phyloP scores from a whole-genome alignment of 2,113 vertebrate genomes.

The Istiophorus platypterus region DNA sequence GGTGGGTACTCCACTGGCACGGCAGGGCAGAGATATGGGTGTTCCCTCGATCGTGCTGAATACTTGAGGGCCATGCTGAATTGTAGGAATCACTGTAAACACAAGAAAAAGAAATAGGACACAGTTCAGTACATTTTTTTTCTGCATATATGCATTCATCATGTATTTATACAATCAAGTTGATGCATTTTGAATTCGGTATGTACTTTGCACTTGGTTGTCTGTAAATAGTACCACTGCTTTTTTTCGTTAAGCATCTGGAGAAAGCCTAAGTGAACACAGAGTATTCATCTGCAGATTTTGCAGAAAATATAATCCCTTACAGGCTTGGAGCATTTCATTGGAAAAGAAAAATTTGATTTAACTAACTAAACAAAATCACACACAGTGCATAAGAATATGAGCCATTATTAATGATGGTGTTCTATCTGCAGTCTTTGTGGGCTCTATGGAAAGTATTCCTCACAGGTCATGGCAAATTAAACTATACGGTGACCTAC shows the following conservation, averaged over 20 bases:
- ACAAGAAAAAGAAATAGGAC: constrained; percentile 13
- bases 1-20: constrained; percentile 89
- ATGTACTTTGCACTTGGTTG: not conserved
- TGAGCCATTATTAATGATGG: not conserved
- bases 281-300: too few species aligned
- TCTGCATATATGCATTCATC: not conserved
- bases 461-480: not conserved
- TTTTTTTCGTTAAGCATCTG: constrained; percentile 5
- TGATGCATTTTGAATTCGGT: not conserved
- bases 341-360: constrained; percentile 24
- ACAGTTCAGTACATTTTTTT: not conserved
- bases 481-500: not conserved
- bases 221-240: not conserved
- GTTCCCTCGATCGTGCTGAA: constrained; percentile 94
- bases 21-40: constrained; percentile 91
- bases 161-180: not conserved
- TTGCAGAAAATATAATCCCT: constrained; percentile 42
- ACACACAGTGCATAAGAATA: not conserved
- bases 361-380: constrained; percentile 21
- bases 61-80: constrained; percentile 95
- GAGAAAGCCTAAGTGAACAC: not conserved
- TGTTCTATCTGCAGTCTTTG: not conserved
- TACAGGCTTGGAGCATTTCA: constrained; percentile 21
- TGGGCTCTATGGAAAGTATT: constrained; percentile 1
- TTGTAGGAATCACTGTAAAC: constrained; percentile 90